phyloP scores from a whole-genome alignment of 2,888 invertebrate species.

The Linhomoeus sp. region DNA sequence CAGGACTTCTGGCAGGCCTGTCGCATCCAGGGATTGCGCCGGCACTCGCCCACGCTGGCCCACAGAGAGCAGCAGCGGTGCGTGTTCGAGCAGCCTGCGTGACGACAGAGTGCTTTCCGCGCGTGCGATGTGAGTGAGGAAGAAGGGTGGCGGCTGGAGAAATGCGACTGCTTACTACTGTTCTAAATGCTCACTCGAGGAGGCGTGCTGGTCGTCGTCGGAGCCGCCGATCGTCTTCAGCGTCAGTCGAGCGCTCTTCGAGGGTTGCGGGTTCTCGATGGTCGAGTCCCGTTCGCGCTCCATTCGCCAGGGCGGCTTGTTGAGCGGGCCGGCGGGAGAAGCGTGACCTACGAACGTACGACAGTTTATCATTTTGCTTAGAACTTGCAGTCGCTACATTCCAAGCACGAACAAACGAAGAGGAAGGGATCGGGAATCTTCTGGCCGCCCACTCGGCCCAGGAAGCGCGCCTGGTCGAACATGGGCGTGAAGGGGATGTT shows the following conservation, averaged over 20 bases:
- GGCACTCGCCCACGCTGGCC: constrained; percentile 5
- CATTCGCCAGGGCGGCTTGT: too few species aligned
- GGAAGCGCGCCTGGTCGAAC: neutral
- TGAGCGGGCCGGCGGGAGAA: neutral
- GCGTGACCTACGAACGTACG: neutral
- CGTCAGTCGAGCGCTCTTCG: too few species aligned
- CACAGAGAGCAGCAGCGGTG: constrained; percentile 5
- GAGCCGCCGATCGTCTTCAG: neutral
- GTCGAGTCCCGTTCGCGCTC: too few species aligned
- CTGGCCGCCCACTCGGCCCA: neutral
- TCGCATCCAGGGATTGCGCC: constrained; percentile 5
- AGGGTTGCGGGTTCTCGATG: too few species aligned
- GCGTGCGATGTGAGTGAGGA: too few species aligned
- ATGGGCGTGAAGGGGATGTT: constrained; percentile 1
- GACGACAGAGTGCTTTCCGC: too few species aligned
- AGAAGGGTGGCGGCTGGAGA: too few species aligned
- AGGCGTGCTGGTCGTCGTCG: too few species aligned
- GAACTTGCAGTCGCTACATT: neutral
- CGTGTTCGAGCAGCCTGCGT: constrained; percentile 1
- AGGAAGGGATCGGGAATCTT: constrained; percentile 1
- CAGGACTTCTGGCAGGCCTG: constrained; percentile 1
- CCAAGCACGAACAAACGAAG: neutral
- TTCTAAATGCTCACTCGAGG: too few species aligned
- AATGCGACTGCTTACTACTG: too few species aligned
- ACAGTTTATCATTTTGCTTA: neutral